Percentiles rank a stretch among this genome's conserved stretches.
Evolutionary conservation across 2,797 vertebrate species (phyloP).

Genomic region (Cyclura pinguis): DNA sequence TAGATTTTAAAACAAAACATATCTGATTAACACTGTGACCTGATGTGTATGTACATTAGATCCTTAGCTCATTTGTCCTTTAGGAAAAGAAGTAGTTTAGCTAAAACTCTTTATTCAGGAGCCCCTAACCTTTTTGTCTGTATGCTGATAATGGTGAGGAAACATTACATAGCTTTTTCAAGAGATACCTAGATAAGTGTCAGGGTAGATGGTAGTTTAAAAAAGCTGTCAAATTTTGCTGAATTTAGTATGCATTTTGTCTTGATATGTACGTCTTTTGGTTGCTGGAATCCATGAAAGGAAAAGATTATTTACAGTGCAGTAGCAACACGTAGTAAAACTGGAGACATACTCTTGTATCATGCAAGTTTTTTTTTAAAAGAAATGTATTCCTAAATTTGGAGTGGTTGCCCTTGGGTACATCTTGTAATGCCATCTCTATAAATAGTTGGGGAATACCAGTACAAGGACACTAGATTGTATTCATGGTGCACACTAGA

Average conservation of each 20-base stretch:
- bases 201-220: background rate
- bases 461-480: constrained; percentile 72
- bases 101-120: constrained; percentile 41
- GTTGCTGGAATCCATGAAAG: constrained; percentile 57
- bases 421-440: constrained; percentile 65
- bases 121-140: constrained; percentile 19
- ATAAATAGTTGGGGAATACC: constrained; percentile 77
- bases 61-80: constrained; percentile 51
- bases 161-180: constrained; percentile 30
- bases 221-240: background rate
- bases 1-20: constrained; percentile 55
- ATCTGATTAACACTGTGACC: constrained; percentile 37
- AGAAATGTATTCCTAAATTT: constrained; percentile 43
- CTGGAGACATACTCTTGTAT: constrained; percentile 59
- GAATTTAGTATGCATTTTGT: constrained; percentile 27
- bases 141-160: constrained; percentile 54
- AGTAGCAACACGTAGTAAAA: constrained; percentile 50
- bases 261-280: constrained; percentile 7
- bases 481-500: constrained; percentile 58
- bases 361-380: constrained; percentile 14
- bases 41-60: constrained; percentile 34
- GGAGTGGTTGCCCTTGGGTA: constrained; percentile 48
- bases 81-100: constrained; percentile 19
- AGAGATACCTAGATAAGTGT: background rate
- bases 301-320: constrained; percentile 59